Conservation (phyloP, 2,113 vertebrate species). For the Catagonus wagneri region DNA sequence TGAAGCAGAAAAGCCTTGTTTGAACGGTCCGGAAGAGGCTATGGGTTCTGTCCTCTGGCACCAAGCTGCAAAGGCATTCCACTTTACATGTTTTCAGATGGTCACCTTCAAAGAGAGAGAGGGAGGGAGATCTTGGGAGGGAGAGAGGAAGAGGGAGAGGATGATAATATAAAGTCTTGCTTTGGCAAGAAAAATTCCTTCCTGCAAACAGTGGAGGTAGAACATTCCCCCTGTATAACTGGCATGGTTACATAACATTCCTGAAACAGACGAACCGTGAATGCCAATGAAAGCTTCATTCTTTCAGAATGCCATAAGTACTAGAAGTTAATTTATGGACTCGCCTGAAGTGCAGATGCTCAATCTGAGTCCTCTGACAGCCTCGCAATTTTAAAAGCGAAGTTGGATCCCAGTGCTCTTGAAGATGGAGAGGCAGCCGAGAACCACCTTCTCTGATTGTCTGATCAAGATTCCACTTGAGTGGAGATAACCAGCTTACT, state of each 20-base stretch:
- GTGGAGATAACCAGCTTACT: constrained; percentile 23
- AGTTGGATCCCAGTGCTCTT: constrained; percentile 65
- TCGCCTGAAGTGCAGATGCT: constrained; percentile 74
- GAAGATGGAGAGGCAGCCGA: constrained; percentile 63
- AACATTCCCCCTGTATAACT: constrained; percentile 12
- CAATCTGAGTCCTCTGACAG: constrained; percentile 73
- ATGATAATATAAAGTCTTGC: background rate
- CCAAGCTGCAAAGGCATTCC: background rate
- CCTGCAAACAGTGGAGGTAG: background rate
- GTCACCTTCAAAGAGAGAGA: background rate
- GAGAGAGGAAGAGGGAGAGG: background rate
- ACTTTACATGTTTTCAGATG: background rate
- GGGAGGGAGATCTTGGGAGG: too few species aligned
- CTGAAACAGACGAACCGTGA: constrained; percentile 70
- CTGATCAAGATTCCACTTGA: constrained; percentile 79
- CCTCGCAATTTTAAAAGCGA: constrained; percentile 67
- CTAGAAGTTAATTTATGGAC: constrained; percentile 80
- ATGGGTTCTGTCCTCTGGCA: background rate
- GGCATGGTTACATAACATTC: constrained; percentile 66
- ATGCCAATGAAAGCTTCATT: constrained; percentile 67
- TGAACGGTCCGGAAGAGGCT: background rate
- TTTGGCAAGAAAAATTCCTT: constrained; percentile 37
- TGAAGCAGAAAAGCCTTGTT: background rate
- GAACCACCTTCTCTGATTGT: constrained; percentile 69
- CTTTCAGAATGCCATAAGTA: constrained; percentile 67